phyloP scores from a whole-genome alignment of 2,113 vertebrate genomes.

The Zeus faber region DNA sequence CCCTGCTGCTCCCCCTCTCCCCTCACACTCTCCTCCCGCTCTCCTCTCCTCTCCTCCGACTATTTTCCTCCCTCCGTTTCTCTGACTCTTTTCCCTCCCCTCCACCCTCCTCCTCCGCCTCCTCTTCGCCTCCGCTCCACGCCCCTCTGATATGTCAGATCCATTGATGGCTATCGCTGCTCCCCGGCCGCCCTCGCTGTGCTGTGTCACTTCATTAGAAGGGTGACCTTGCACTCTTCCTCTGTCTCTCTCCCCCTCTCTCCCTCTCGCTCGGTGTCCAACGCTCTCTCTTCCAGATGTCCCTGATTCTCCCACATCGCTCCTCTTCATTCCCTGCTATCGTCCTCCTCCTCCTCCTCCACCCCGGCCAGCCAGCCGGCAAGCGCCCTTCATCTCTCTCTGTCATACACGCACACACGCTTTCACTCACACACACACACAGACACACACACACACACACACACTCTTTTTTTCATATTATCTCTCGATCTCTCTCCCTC shows the following conservation, averaged over 20 bases:
- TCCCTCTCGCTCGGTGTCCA: slow-evolving; percentile 30
- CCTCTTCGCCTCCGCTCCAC: slow-evolving; percentile 17
- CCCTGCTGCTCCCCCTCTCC: slow-evolving; percentile 8
- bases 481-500: not conserved
- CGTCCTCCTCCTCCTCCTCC: not conserved
- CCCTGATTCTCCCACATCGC: slow-evolving; percentile 41
- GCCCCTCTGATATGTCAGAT: slow-evolving; percentile 31
- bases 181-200: slow-evolving; percentile 20
- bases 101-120: slow-evolving; percentile 9
- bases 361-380: slow-evolving; percentile 27
- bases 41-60: slow-evolving; percentile 25
- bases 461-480: not conserved
- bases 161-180: slow-evolving; percentile 45
- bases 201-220: slow-evolving; percentile 69
- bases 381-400: slow-evolving; percentile 47
- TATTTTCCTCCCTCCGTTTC: slow-evolving; percentile 25
- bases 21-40: slow-evolving; percentile 6
- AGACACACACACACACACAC: not conserved
- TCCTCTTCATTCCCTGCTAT: slow-evolving; percentile 22
- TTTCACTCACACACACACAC: too few relatives aligned
- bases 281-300: slow-evolving; percentile 46
- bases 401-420: slow-evolving; percentile 12
- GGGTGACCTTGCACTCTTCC: slow-evolving; percentile 59
- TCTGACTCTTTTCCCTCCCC: slow-evolving; percentile 11
- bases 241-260: slow-evolving; percentile 21